Evolutionary conservation across 2,888 invertebrate species (phyloP).

Genomic region (Aquatica leii): DNA sequence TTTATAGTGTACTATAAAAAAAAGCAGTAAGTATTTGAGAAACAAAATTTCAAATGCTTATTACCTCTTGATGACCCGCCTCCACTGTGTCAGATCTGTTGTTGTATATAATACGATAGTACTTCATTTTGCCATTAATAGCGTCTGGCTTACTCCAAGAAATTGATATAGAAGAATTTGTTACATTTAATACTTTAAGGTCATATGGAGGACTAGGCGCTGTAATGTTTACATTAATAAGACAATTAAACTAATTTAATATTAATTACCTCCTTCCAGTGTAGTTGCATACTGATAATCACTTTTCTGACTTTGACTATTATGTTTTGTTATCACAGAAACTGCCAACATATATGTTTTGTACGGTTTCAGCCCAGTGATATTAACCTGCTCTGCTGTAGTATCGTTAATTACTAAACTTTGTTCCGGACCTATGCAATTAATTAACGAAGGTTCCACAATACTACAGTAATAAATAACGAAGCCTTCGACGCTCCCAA

Average conservation of each 20-base stretch:
- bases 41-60: no score
- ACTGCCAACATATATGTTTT: conserved; percentile 78
- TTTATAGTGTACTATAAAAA: conserved; percentile 45
- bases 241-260: neutral
- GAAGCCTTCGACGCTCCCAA: conserved; percentile 77
- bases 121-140: conserved; percentile 77
- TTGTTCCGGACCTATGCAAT: conserved; percentile 64
- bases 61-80: no score
- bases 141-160: conserved; percentile 75
- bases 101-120: conserved; percentile 70
- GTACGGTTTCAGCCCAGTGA: conserved; percentile 75
- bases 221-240: conserved; percentile 44
- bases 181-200: conserved; percentile 67
- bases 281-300: conserved; percentile 73
- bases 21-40: no score
- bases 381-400: conserved; percentile 64
- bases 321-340: conserved; percentile 68
- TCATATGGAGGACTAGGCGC: conserved; percentile 70
- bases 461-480: conserved; percentile 78
- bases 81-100: conserved; percentile 25
- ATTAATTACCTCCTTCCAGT: conserved; percentile 69
- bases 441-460: conserved; percentile 61
- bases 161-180: conserved; percentile 70
- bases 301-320: conserved; percentile 65
- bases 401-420: conserved; percentile 62